Evolutionary conservation across 2,888 invertebrate species (phyloP), one percentile per base, ranked within the genome.

Genomic region (Latrodectus hesperus): DNA sequence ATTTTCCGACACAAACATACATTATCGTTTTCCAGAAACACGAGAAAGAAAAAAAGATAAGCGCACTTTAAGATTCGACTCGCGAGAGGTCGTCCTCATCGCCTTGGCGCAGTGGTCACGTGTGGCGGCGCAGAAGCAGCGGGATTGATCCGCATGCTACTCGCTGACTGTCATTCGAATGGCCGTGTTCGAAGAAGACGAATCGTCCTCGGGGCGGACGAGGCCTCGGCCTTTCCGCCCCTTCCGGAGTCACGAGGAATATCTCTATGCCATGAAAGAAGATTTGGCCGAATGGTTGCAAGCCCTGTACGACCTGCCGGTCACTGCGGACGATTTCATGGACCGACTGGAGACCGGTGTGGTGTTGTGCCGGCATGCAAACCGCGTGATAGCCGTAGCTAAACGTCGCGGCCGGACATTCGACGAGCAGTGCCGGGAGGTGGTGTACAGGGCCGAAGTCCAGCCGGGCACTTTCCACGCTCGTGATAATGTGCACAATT

Each of bases 201-300:
- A 79, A 49, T 16, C 60, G n/a, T 16, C 60, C 60, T 6, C 60
- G 60, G 53, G 65, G 68, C 71, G 38, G 52, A 55, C 76, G 53
- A 83, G 88, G 83, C 89, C 89, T 14, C 68, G 89, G 73, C 89
- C 90, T 22, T 90, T 90, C 75, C 84, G 90, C 94, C 98, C 98
- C 77, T 98, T 98, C 94, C 96, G 96, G 93, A 97, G 97, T 90
- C 96, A 97, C 91, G 98, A 98, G 93, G 98, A 99, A 93, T 99
- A 99, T 93, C 94, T 98, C 89, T 96, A 96, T 92, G 98, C 99
- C 77, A 98, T 98, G 98, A 98, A 97, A 92, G 98, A 99, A 93
- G 99, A 99, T 93, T 93, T 99, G 92, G 98, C 98, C 10, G 98
- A 99, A 93, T 99, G 99, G 99, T 94, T 99, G 90, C 96, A 96